Evolutionary conservation across 35 echinoderm and acorn worm genomes (phyloP).

Genomic region (Heliocidaris tuberculata): DNA sequence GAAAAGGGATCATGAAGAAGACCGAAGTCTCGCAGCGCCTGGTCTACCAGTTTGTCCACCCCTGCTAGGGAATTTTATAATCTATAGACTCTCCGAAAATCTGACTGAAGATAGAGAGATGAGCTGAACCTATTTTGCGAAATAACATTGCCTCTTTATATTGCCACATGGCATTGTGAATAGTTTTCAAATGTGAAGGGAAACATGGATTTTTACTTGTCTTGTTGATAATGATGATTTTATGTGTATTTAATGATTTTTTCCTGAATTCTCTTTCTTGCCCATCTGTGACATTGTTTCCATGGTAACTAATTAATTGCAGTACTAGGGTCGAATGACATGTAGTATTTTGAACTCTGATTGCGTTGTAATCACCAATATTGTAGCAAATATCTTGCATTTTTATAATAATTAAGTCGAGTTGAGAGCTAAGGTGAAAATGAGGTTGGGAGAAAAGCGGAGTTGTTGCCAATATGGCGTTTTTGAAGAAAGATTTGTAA

Average conservation of each 20-base stretch:
- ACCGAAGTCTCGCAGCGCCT: constrained; percentile 91
- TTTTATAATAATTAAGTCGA: neutral
- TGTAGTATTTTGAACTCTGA: neutral
- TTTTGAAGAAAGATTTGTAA: neutral
- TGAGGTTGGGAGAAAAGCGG: neutral
- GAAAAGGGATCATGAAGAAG: constrained; percentile 98
- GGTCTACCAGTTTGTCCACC: constrained; percentile 96
- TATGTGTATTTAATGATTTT: neutral
- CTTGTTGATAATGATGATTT: neutral
- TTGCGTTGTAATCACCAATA: neutral
- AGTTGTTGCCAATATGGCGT: no score
- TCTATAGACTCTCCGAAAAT: neutral
- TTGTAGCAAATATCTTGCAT: constrained; percentile 4
- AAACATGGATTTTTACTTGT: neutral
- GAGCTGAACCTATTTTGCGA: neutral
- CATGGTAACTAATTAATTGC: neutral
- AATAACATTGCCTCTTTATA: neutral
- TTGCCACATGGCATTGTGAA: neutral
- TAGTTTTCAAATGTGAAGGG: neutral
- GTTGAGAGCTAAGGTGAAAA: neutral
- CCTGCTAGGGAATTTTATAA: constrained; percentile 57
- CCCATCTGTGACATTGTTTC: neutral
- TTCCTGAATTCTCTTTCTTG: neutral
- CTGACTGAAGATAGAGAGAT: neutral
- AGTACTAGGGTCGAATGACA: neutral